A percentile compares a stretch with the other conserved stretches of the same genome.
Conservation (phyloP, 2,888 invertebrate species). For the Bombylius discolor region DNA sequence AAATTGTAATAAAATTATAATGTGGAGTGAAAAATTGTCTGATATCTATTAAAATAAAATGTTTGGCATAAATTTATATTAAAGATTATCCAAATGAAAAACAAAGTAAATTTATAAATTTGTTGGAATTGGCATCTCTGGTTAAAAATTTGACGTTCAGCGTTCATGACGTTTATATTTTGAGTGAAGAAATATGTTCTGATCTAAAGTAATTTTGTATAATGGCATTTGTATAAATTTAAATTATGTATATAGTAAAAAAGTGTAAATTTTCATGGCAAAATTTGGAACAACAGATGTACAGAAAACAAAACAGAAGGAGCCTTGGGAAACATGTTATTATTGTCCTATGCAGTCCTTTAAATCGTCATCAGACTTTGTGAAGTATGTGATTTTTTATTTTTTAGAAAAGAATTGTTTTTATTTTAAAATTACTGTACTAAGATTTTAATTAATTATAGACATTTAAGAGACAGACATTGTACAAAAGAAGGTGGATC, state of each 20-base stretch:
- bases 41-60: too few relatives aligned
- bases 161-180: too few relatives aligned
- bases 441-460: conserved; percentile 30
- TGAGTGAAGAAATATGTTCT: too few relatives aligned
- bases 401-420: neutral
- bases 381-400: conserved; percentile 32
- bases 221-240: neutral
- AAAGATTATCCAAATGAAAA: too few relatives aligned
- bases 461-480: conserved; percentile 67
- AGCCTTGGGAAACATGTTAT: conserved; percentile 46
- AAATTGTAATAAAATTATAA: too few relatives aligned
- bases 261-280: conserved; percentile 1
- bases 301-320: conserved; percentile 3
- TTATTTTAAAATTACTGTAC: neutral
- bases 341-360: conserved; percentile 48
- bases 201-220: too few relatives aligned
- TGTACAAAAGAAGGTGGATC: conserved; percentile 77
- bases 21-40: too few relatives aligned
- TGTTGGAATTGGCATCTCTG: too few relatives aligned
- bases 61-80: too few relatives aligned
- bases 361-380: conserved; percentile 45
- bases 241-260: neutral
- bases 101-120: too few relatives aligned
- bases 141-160: too few relatives aligned
- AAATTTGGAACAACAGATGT: conserved; percentile 1